Evolutionary conservation across 30 jellyfish, hydroid and myxozoan species (phyloP), one percentile per base, ranked within the genome.

Genomic region (Chironex yamaguchii): DNA sequence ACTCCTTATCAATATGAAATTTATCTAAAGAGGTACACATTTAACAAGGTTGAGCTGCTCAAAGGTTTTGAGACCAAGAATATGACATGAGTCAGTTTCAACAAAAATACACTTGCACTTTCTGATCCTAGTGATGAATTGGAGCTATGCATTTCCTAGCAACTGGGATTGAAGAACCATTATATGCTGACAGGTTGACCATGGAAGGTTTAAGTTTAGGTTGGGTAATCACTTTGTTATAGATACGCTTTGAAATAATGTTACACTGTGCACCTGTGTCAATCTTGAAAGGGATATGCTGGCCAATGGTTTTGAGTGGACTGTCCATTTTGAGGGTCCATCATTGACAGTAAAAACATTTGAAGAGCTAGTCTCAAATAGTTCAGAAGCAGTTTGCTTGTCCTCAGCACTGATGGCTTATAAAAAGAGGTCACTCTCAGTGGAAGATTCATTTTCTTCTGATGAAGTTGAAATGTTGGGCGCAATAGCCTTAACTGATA

Each of bases 181-280:
- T 64, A 34, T 79, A 79, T 58, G 86, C 90, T 24, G 90, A 20
- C 52, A 62, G 90, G 63, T 79, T 79, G 20, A 79, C 69, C 6
- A 58, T 79, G 2, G 86, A 30, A 34, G 71, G 68, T 65, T 76
- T 76, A 29, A 64, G 71, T 20, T 22, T 2, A 33, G 90, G 90
- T n/a, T 34, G 71, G 49, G 31, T 27, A 32, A 32, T 79, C 49
- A 79, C 29, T 29, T 30, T 79, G 71, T 79, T 58, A 64, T 31
- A 29, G n/a, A 58, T 32, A 30, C 35, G 32, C 86, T 34, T 52
- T 50, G 66, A 80, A 64, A 76, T 65, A 54, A 76, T 54, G 53
- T 76, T 76, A 30, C 31, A 79, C 35, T 79, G 90, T 58, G 90
- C 90, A 84, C 90, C 90, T 1, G 90, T 27, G 52, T 79, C 90